Percentiles rank a stretch among this genome's conserved stretches.
Conservation (phyloP, 2,888 invertebrate species). For the Aricia artaxerxes region DNA sequence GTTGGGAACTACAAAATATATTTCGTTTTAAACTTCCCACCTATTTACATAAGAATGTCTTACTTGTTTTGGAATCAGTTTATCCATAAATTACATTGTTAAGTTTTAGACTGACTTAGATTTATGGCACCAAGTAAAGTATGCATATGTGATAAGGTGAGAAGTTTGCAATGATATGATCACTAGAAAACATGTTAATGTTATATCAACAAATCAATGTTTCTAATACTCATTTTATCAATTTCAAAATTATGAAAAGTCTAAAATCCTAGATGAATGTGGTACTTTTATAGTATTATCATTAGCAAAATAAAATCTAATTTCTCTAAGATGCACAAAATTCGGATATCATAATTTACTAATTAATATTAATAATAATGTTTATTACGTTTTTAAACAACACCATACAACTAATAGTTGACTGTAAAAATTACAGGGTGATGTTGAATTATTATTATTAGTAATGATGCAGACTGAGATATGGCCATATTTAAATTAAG, state of each 20-base stretch:
- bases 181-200: background rate
- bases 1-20: background rate
- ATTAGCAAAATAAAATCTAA: background rate
- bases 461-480: constrained; percentile 4
- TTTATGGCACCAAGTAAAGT: background rate
- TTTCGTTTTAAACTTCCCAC: background rate
- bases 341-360: background rate
- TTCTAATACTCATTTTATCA: background rate
- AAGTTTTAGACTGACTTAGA: background rate
- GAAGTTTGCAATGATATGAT: background rate
- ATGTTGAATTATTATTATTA: background rate
- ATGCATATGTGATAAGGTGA: background rate
- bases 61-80: background rate
- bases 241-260: no score
- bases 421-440: constrained; percentile 23
- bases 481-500: constrained; percentile 24
- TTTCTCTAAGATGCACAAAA: background rate
- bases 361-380: background rate
- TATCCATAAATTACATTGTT: background rate
- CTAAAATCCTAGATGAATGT: background rate
- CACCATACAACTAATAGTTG: background rate
- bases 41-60: background rate
- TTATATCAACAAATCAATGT: background rate
- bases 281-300: background rate
- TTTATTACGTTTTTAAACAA: background rate